Conservation (phyloP, 2,113 vertebrate genomes). For the Silurus asotus region DNA sequence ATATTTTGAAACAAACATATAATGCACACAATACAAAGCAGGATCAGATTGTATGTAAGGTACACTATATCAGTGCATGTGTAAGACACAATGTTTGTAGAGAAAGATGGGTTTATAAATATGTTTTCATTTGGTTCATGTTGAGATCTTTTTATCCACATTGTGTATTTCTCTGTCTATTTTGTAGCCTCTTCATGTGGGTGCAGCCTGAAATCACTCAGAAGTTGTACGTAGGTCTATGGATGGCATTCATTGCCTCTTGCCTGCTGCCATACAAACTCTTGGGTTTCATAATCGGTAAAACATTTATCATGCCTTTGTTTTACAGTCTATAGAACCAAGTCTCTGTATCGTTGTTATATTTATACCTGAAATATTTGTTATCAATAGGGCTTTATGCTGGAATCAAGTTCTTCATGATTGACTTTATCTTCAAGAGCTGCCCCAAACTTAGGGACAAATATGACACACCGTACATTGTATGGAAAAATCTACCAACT, state of each 20-base stretch:
- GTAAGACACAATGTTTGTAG: too few relatives aligned
- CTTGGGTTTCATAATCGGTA: conserved; percentile 87
- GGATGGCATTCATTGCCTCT: conserved; percentile 89
- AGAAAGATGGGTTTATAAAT: too few relatives aligned
- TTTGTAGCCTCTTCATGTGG: conserved; percentile 92
- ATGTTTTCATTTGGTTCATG: background rate
- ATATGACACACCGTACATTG: conserved; percentile 89
- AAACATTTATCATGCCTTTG: background rate
- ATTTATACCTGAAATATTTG: background rate
- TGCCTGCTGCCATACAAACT: conserved; percentile 93
- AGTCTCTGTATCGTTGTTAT: background rate
- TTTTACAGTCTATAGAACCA: background rate
- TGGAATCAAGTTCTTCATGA: conserved; percentile 95
- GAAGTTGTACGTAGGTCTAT: conserved; percentile 89
- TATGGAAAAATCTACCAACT: conserved; percentile 89
- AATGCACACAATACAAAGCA: too few relatives aligned
- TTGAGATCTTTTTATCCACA: background rate
- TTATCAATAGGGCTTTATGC: conserved; percentile 81
- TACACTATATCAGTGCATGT: too few relatives aligned
- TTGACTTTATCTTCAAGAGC: conserved; percentile 93
- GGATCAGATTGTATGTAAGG: too few relatives aligned
- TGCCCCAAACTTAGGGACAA: conserved; percentile 89
- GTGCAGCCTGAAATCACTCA: conserved; percentile 92
- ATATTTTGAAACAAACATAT: too few relatives aligned
- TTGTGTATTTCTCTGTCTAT: conserved; percentile 25